A percentile compares a stretch with the other conserved stretches of the same genome.
phyloP scores from a whole-genome alignment of 2,113 vertebrate genomes.

The Grallaria varia region DNA sequence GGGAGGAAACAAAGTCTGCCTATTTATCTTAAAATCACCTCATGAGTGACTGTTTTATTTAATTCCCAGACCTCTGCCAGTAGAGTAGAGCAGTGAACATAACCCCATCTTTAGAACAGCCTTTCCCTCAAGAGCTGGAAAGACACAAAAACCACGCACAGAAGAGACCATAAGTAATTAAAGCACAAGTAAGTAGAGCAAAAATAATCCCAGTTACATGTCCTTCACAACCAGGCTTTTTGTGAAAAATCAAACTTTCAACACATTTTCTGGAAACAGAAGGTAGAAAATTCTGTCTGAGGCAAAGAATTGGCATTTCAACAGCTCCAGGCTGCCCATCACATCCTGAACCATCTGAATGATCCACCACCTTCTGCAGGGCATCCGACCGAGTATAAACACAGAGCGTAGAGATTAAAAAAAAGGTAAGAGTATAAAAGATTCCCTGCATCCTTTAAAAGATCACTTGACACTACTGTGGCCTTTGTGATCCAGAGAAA shows the following conservation, averaged over 20 bases:
- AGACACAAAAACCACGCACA: neutral
- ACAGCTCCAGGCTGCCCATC: neutral
- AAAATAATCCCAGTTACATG: neutral
- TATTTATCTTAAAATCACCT: neutral
- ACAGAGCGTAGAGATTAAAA: rapidly evolving
- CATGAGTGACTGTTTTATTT: neutral
- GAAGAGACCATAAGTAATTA: neutral
- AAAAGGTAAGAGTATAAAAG: neutral
- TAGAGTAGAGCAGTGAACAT: neutral
- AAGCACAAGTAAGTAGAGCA: neutral
- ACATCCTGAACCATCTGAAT: neutral
- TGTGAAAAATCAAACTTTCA: neutral
- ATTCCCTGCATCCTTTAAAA: neutral
- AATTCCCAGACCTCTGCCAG: neutral
- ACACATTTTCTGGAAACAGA: neutral
- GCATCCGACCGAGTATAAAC: neutral
- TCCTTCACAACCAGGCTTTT: neutral
- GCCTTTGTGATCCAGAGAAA: neutral
- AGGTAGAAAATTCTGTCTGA: neutral
- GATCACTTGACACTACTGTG: neutral
- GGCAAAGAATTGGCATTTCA: neutral
- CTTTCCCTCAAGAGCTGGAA: neutral
- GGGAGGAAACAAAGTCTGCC: neutral
- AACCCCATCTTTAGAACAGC: neutral
- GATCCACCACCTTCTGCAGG: neutral